These are phyloP conservation scores for Formica exsecta DNA, from an alignment of 1,140 invertebrate species.

Conservation along the genomic window DNA sequence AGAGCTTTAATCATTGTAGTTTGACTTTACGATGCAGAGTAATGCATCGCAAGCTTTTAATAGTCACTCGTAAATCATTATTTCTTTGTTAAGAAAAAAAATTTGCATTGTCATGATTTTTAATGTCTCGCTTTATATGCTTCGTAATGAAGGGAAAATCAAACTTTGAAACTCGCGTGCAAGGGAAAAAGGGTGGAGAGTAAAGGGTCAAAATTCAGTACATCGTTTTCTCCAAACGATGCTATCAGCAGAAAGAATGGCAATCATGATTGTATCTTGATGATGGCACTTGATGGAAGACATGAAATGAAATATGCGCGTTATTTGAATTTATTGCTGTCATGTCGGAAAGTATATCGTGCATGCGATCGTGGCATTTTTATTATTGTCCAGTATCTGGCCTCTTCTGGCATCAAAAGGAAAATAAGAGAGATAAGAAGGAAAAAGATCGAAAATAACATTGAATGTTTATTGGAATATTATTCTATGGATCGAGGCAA, in stretches of 20 bases:
- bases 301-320: slow-evolving; percentile 55
- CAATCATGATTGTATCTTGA: slow-evolving; percentile 50
- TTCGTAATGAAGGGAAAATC: slow-evolving; percentile 39
- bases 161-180: slow-evolving; percentile 45
- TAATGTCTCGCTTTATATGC: slow-evolving; percentile 62
- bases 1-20: slow-evolving; percentile 33
- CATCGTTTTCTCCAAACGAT: slow-evolving; percentile 49
- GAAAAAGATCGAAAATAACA: slow-evolving; percentile 14
- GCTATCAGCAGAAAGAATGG: slow-evolving; percentile 37
- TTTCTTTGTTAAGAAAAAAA: slow-evolving; percentile 35
- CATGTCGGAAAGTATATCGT: slow-evolving; percentile 36
- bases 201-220: slow-evolving; percentile 52
- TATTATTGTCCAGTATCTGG: slow-evolving; percentile 41
- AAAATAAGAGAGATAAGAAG: slow-evolving; percentile 12
- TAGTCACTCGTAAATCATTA: slow-evolving; percentile 59
- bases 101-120: slow-evolving; percentile 57
- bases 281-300: slow-evolving; percentile 61
- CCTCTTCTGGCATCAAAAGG: slow-evolving; percentile 4
- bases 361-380: slow-evolving; percentile 41
- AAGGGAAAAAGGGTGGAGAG: slow-evolving; percentile 21
- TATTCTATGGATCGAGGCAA: slow-evolving; percentile 19
- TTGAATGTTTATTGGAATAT: slow-evolving; percentile 32
- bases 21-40: slow-evolving; percentile 28
- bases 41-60: slow-evolving; percentile 41
- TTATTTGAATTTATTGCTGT: slow-evolving; percentile 60